Percentiles rank a stretch among this genome's conserved stretches.
Conservation (phyloP, 2,888 invertebrate genomes). For the Drymonia ruficornis region DNA sequence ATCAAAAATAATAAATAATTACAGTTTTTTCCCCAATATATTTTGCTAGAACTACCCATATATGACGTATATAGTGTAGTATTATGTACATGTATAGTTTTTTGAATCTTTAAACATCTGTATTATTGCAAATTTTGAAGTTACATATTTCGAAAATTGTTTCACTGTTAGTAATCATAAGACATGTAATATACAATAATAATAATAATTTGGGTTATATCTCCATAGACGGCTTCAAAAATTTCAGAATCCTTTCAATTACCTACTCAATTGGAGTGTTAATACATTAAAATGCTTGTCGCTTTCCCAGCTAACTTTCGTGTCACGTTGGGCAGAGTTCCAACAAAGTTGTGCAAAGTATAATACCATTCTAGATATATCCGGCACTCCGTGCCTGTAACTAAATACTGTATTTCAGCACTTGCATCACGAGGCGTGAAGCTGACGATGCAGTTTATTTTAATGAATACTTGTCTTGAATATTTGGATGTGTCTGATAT, state of each 20-base stretch:
- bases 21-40: too few species aligned
- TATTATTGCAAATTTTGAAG: too few species aligned
- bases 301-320: conserved; percentile 11
- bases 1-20: too few species aligned
- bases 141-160: too few species aligned
- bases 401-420: conserved; percentile 32
- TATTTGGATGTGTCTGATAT: conserved; percentile 5
- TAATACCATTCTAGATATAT: conserved; percentile 32
- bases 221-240: too few species aligned
- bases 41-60: too few species aligned
- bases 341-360: conserved; percentile 44
- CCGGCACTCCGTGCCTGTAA: conserved; percentile 23
- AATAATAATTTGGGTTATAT: too few species aligned
- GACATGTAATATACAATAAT: too few species aligned
- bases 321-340: conserved; percentile 42
- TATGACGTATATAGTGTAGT: too few species aligned
- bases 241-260: conserved; percentile 18
- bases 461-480: conserved; percentile 18
- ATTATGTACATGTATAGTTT: too few species aligned
- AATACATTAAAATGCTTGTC: conserved; percentile 24
- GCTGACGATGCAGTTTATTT: conserved; percentile 19
- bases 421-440: conserved; percentile 11
- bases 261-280: conserved; percentile 34
- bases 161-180: too few species aligned
- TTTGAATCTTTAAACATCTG: too few species aligned